Base-by-base conservation (phyloP, 2,888 invertebrate species). In the Mesopsocus fuscifrons region DNA sequence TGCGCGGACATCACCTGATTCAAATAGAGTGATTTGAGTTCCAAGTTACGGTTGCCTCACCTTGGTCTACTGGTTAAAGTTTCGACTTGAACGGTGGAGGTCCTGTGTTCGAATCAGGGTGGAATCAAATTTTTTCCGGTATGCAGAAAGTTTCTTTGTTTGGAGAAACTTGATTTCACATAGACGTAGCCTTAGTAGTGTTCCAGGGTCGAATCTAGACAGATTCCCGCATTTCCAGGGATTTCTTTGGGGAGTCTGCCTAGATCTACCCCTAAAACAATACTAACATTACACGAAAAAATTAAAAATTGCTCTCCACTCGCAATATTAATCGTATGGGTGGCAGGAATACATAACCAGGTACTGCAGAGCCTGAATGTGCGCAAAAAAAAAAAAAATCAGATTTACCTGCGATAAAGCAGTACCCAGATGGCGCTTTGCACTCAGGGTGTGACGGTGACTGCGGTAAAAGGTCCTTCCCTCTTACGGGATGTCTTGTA, bases 381-480 rank as follows among this genome's bases (percentile, higher is more conserved):
- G n/a, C n/a, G n/a, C n/a, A n/a, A n/a, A n/a, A n/a, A n/a, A n/a
- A n/a, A n/a, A n/a, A n/a, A n/a, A n/a, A n/a, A n/a, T n/a, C n/a
- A n/a, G n/a, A 48, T 56, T 58, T 51, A 70, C 83, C 91, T 48
- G 77, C 89, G 56, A 83, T 79, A 55, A 89, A 91, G 57, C 91
- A 91, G 49, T 73, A 74, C 20, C 87, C 84, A 32, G 83, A 85
- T 1, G 74, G 68, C 0, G 89, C 78, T 57, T 83, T 83, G 58
- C 91, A 91, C 58, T 92, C 92, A 0, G 85, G 83, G 63, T 85
- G 83, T 34, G 64, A 69, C 42, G 78, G 71, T 18, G 74, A 77
- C 50, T 80, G 72, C 0, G 89, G 89, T 46, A 91, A 61, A 8
- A 91, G 62, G 47, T 85, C 85, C 52, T 81, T 83, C 21, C 79